Conservation (phyloP, 1,140 invertebrate species). For the Nixonia krombeini region DNA sequence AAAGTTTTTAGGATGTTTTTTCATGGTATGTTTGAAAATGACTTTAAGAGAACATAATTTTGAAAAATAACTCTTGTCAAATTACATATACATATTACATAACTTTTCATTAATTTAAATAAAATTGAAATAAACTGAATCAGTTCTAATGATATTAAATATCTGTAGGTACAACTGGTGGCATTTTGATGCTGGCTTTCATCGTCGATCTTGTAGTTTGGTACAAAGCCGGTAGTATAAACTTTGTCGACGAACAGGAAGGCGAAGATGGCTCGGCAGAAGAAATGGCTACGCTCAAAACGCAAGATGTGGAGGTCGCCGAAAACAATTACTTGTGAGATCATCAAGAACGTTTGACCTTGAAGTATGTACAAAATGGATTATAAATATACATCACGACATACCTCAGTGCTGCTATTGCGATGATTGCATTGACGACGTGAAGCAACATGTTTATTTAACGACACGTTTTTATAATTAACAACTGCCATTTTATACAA, state of each 20-base stretch:
- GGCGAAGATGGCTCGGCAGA: constrained; percentile 58
- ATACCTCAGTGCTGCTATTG: background rate
- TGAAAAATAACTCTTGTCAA: background rate
- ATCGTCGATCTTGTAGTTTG: constrained; percentile 86
- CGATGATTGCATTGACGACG: background rate
- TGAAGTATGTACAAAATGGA: constrained; percentile 1
- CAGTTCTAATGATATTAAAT: background rate
- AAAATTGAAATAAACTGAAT: background rate
- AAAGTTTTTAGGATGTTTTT: constrained; percentile 78
- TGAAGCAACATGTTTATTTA: background rate
- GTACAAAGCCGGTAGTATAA: constrained; percentile 85
- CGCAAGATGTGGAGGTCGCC: constrained; percentile 59
- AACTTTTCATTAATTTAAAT: background rate
- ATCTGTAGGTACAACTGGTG: constrained; percentile 81
- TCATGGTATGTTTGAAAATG: constrained; percentile 77
- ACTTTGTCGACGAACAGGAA: constrained; percentile 76
- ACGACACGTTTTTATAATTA: background rate
- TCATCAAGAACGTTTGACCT: constrained; percentile 11
- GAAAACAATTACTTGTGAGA: constrained; percentile 65
- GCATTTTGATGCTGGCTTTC: constrained; percentile 86
- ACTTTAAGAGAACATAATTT: constrained; percentile 15
- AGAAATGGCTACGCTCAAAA: constrained; percentile 68
- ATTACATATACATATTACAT: background rate
- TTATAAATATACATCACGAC: background rate
- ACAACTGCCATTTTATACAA: background rate